Percentiles rank a stretch among this genome's conserved stretches.
Evolutionary conservation across 2,888 invertebrate species (phyloP).

Genomic region (Microctonus brassicae): DNA sequence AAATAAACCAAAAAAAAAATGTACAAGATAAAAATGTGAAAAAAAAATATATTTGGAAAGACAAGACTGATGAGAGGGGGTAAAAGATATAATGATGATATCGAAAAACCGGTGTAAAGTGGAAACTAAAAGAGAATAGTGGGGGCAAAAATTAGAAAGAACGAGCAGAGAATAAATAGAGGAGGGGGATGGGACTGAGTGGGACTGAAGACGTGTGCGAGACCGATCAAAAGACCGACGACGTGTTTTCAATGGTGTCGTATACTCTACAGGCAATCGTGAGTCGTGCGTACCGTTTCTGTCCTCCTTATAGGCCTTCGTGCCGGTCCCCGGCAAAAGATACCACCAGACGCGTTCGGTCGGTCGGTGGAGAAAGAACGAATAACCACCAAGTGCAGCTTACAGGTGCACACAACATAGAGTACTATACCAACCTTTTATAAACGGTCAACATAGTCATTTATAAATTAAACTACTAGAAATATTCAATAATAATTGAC

Average conservation of each 20-base stretch:
- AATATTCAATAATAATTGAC: not conserved
- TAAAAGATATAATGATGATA: not conserved
- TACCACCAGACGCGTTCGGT: slow-evolving; percentile 65
- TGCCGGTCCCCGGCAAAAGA: slow-evolving; percentile 49
- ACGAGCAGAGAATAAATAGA: slow-evolving; percentile 40
- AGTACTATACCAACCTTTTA: not conserved
- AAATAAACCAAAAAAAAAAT: not conserved
- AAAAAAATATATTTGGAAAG: not conserved
- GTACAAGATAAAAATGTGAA: not conserved
- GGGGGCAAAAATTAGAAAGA: slow-evolving; percentile 36
- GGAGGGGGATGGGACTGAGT: slow-evolving; percentile 38
- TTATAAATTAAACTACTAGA: not conserved
- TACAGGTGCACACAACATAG: slow-evolving; percentile 57
- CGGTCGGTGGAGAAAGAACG: slow-evolving; percentile 65
- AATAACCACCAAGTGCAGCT: slow-evolving; percentile 50
- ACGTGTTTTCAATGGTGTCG: slow-evolving; percentile 62
- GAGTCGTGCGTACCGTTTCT: slow-evolving; percentile 68
- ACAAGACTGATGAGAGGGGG: not conserved
- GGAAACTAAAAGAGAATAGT: slow-evolving; percentile 34
- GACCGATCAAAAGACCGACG: slow-evolving; percentile 59
- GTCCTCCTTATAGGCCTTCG: slow-evolving; percentile 65
- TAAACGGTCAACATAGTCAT: not conserved
- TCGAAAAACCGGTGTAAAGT: slow-evolving; percentile 28
- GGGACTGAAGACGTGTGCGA: slow-evolving; percentile 49
- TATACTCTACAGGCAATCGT: slow-evolving; percentile 61